Percentiles rank a stretch among this genome's conserved stretches.
Evolutionary conservation across 1,140 invertebrate species (phyloP).

Genomic region (Pygmarrhopalites habei): DNA sequence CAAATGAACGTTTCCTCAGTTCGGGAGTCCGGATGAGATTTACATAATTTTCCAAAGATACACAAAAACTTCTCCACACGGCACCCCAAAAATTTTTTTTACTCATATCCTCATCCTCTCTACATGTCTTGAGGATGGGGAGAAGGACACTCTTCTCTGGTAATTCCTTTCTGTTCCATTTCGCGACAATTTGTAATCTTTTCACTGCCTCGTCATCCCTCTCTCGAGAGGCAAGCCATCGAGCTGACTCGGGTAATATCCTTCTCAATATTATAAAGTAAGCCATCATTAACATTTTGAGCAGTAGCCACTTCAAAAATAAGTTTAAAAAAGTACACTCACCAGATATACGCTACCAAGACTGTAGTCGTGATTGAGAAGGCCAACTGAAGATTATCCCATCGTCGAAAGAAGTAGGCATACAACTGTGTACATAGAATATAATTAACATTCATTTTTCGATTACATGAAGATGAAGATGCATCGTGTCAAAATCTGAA

Average conservation of each 20-base stretch:
- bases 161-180: slow-evolving; percentile 44
- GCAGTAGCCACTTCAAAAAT: no score
- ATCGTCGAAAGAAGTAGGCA: slow-evolving; percentile 63
- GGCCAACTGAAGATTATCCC: slow-evolving; percentile 62
- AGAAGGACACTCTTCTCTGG: slow-evolving; percentile 8
- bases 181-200: slow-evolving; percentile 61
- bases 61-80: background rate
- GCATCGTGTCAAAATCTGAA: no score
- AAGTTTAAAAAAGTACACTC: no score
- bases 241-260: slow-evolving; percentile 73
- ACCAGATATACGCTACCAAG: slow-evolving; percentile 58
- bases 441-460: no score
- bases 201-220: slow-evolving; percentile 58
- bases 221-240: slow-evolving; percentile 71
- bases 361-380: slow-evolving; percentile 61
- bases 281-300: no score
- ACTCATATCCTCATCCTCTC: slow-evolving; percentile 2
- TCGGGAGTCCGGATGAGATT: slow-evolving; percentile 23
- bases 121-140: slow-evolving; percentile 17
- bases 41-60: slow-evolving; percentile 13
- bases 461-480: no score
- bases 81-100: background rate
- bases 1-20: slow-evolving; percentile 23
- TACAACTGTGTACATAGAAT: slow-evolving; percentile 45
- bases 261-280: slow-evolving; percentile 41